Evolutionary conservation across 2,797 vertebrate species (phyloP), one percentile per base, ranked within the genome.

Genomic region (Aeoliscus strigatus): DNA sequence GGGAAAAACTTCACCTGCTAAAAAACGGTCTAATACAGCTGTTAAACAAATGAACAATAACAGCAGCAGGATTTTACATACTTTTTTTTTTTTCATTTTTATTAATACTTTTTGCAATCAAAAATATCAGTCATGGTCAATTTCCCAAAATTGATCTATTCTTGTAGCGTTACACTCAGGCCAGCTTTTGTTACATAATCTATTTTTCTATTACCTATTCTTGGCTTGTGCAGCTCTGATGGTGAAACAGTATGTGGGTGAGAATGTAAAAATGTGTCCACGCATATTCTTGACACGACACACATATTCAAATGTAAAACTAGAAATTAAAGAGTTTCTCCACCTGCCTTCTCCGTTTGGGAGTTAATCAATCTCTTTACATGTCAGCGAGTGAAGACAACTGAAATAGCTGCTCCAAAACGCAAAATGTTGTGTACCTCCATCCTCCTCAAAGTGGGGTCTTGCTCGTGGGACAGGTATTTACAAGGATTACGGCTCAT

Each of bases 121-220:
- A n/a, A n/a, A n/a, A n/a, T n/a, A n/a, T n/a, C n/a, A n/a, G 31
- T 11, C 14, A 39, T 39, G 23, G 35, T 47, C 28, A 51, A 54
- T 25, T 27, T 31, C 17, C 14, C 7, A 16, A 12, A 43, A 33
- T 33, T 33, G 29, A 35, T 23, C 34, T 23, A 18, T 26, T 23
- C 13, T 46, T 24, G 16, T 26, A 56, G 60, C 23, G 9, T 36
- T 39, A 21, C 51, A 61, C 45, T 60, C 39, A 51, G 49, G 55
- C 27, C 14, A 18, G 21, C 15, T 13, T 3, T 10, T 27, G 25
- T 67, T 73, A 63, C 9, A 14, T 53, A 62, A 57, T 17, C 6
- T 15, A 11, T 47, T 45, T 50, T 63, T 47, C 25, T 8, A 42
- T 30, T 60, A 38, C 63, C 43, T 43, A 35, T 39, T 55, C 35